Conservation (phyloP, 2,888 invertebrate species). For the Bombyx huttoni region DNA sequence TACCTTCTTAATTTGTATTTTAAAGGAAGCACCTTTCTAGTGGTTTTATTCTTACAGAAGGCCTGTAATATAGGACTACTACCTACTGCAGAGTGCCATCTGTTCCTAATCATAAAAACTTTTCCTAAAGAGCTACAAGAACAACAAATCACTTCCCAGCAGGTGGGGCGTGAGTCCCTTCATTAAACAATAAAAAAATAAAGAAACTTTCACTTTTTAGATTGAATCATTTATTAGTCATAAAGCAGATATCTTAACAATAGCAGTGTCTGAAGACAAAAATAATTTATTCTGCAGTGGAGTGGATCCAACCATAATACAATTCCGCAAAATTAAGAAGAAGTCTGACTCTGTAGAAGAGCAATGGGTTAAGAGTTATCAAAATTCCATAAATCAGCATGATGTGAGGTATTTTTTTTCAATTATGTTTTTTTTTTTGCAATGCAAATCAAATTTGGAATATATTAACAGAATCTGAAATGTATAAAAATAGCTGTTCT, state of each 20-base stretch:
- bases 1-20: too few relatives aligned
- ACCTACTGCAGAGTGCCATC: not conserved
- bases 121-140: not conserved
- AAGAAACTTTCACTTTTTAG: conserved; percentile 22
- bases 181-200: too few relatives aligned
- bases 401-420: conserved; percentile 75
- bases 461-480: not conserved
- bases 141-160: not conserved
- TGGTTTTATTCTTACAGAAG: too few relatives aligned
- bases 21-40: too few relatives aligned
- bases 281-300: conserved; percentile 83
- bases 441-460: not conserved
- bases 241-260: conserved; percentile 83
- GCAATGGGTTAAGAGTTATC: conserved; percentile 88
- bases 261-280: conserved; percentile 80
- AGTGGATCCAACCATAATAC: conserved; percentile 85
- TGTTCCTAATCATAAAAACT: not conserved
- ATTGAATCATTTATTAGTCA: conserved; percentile 85
- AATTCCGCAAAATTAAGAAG: conserved; percentile 78
- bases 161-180: too few relatives aligned
- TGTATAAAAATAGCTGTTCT: too few relatives aligned
- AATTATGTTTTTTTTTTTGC: not conserved
- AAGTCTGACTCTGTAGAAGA: conserved; percentile 58
- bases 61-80: too few relatives aligned
- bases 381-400: conserved; percentile 86